A percentile compares a stretch with the other conserved stretches of the same genome.
phyloP scores from a whole-genome alignment of 2,113 vertebrate species.

The Protomyctophum bolini region DNA sequence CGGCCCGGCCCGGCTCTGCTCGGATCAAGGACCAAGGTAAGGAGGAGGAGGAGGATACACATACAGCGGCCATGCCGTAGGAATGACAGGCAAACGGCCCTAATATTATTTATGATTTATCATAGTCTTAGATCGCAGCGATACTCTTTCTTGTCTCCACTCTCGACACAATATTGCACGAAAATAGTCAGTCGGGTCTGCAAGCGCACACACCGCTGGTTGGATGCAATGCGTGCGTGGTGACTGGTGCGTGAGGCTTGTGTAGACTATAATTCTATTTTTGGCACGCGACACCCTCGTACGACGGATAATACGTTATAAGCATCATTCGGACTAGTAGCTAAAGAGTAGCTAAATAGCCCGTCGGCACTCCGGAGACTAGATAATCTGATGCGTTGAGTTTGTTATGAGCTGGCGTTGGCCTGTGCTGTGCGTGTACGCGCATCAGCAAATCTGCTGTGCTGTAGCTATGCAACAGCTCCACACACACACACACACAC shows the following conservation, averaged over 20 bases:
- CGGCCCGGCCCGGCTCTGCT: conserved; percentile 59
- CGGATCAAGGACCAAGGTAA: conserved; percentile 74
- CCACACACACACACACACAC: too few relatives aligned
- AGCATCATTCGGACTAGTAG: too few relatives aligned
- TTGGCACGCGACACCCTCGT: too few relatives aligned
- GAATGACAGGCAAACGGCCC: conserved; percentile 11
- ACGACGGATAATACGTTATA: too few relatives aligned
- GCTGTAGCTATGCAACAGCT: conserved; percentile 63
- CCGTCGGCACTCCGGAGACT: too few relatives aligned
- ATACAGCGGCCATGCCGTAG: conserved; percentile 37
- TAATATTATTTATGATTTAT: background rate
- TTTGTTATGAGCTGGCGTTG: conserved; percentile 41
- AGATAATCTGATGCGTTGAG: background rate
- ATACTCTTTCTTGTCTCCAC: too few relatives aligned
- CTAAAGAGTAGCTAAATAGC: too few relatives aligned
- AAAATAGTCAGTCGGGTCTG: background rate
- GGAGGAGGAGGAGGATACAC: conserved; percentile 7
- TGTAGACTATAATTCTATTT: too few relatives aligned
- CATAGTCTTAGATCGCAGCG: background rate
- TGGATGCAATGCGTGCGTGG: background rate
- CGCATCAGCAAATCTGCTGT: conserved; percentile 64
- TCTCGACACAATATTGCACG: too few relatives aligned
- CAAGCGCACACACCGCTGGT: too few relatives aligned
- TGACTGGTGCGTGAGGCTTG: background rate
- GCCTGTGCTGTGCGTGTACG: conserved; percentile 66